Percentiles rank a stretch among this genome's conserved stretches.
Evolutionary conservation across 2,797 vertebrate genomes (phyloP).

Genomic region (Leptodactylus fallax): DNA sequence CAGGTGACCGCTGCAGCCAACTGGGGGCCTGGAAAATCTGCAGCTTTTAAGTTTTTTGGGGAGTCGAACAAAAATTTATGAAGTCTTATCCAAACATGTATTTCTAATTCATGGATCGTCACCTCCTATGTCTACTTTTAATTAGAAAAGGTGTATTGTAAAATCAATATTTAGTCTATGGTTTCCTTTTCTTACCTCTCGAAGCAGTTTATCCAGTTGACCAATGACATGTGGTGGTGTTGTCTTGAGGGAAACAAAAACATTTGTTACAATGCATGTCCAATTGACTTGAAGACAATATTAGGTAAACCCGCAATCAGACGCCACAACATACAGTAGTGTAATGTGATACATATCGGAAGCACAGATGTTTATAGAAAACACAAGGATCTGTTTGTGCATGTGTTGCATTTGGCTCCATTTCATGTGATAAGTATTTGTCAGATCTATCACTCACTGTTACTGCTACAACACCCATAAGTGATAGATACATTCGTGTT

Average conservation of each 20-base stretch:
- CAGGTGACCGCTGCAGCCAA: no score
- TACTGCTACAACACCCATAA: not conserved
- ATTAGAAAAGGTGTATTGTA: no score
- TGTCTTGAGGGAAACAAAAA: slow-evolving; percentile 77
- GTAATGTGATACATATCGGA: not conserved
- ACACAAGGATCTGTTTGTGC: not conserved
- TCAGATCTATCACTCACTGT: not conserved
- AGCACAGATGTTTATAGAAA: not conserved
- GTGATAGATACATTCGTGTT: not conserved
- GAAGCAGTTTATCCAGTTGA: slow-evolving; percentile 93
- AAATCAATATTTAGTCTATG: no score
- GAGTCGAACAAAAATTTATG: no score
- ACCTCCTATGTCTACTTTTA: no score
- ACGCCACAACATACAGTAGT: not conserved
- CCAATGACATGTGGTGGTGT: slow-evolving; percentile 95
- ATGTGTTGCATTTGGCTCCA: not conserved
- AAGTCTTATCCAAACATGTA: no score
- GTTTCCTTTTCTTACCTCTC: slow-evolving; percentile 83
- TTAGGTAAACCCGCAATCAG: not conserved
- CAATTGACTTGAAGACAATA: not conserved
- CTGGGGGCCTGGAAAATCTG: no score
- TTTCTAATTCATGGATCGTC: no score
- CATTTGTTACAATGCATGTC: not conserved
- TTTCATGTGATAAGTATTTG: slow-evolving; percentile 19
- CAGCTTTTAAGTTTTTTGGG: no score